phyloP scores from a whole-genome alignment of 2,888 invertebrate genomes.

The Chymomyza procnemis region DNA sequence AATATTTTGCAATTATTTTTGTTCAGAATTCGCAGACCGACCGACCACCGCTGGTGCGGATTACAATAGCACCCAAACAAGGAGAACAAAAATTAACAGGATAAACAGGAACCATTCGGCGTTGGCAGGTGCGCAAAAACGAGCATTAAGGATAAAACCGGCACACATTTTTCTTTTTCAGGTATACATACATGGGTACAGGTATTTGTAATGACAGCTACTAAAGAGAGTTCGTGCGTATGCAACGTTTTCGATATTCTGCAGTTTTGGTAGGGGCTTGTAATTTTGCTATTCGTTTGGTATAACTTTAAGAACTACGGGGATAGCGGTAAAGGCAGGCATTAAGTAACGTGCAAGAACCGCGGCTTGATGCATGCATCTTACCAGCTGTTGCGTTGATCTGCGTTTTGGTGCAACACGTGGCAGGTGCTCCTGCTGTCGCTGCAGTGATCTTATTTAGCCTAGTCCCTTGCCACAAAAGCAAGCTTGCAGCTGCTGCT shows the following conservation, averaged over 20 bases:
- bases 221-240: neutral
- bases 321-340: neutral
- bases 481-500: neutral
- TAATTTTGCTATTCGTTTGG: constrained; percentile 55
- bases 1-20: no score
- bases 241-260: constrained; percentile 6
- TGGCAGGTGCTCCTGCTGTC: constrained; percentile 62
- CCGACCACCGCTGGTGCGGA: constrained; percentile 15
- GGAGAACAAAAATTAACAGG: neutral
- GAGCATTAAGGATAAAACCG: constrained; percentile 49
- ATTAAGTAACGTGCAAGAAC: constrained; percentile 8
- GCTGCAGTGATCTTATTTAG: constrained; percentile 10
- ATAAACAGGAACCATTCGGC: constrained; percentile 21
- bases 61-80: neutral
- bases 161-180: no score
- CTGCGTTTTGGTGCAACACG: constrained; percentile 50
- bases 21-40: no score
- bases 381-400: constrained; percentile 22
- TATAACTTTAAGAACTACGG: no score
- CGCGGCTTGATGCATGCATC: neutral
- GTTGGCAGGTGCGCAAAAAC: constrained; percentile 63
- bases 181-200: neutral
- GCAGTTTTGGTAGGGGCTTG: constrained; percentile 41
- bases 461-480: neutral
- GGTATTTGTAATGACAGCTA: neutral